These are phyloP conservation scores for Drosophila bocki DNA, from an alignment of 1,140 invertebrate species.

Conservation along the genomic window DNA sequence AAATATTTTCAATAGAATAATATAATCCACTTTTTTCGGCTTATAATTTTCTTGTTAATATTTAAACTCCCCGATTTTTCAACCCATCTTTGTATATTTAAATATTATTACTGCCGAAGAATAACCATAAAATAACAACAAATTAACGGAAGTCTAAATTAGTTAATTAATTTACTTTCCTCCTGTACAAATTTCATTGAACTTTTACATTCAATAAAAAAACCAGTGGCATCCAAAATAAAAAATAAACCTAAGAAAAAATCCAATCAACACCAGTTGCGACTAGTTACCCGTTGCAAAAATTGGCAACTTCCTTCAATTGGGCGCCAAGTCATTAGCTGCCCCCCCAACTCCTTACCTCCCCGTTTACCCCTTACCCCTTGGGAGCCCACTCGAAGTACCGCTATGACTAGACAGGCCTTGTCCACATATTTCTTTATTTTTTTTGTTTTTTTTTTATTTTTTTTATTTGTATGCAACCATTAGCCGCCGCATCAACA, in stretches of 20 bases:
- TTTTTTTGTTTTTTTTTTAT: conserved; percentile 24
- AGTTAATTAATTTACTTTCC: neutral
- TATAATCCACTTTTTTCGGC: neutral
- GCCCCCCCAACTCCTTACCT: conserved; percentile 19
- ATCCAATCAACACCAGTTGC: conserved; percentile 56
- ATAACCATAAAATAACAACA: neutral
- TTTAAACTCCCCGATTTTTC: too few relatives aligned
- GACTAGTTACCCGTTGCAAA: conserved; percentile 46
- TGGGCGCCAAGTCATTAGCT: conserved; percentile 80
- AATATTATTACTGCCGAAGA: neutral
- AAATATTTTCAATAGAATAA: too few relatives aligned
- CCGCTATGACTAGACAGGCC: conserved; percentile 75
- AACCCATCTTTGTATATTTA: neutral
- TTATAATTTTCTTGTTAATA: neutral
- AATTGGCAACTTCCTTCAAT: conserved; percentile 74
- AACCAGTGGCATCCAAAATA: neutral
- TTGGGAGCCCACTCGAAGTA: conserved; percentile 67
- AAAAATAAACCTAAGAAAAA: neutral
- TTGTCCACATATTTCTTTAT: conserved; percentile 34
- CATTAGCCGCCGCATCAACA: conserved; percentile 65
- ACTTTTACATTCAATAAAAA: conserved; percentile 5
- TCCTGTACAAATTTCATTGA: neutral
- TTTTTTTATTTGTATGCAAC: conserved; percentile 38
- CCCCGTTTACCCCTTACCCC: neutral
- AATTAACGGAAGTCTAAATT: too few relatives aligned